Percentiles rank a stretch among this genome's conserved stretches.
Evolutionary conservation across 2,888 invertebrate genomes (phyloP).

Genomic region (Cerastoderma edule): DNA sequence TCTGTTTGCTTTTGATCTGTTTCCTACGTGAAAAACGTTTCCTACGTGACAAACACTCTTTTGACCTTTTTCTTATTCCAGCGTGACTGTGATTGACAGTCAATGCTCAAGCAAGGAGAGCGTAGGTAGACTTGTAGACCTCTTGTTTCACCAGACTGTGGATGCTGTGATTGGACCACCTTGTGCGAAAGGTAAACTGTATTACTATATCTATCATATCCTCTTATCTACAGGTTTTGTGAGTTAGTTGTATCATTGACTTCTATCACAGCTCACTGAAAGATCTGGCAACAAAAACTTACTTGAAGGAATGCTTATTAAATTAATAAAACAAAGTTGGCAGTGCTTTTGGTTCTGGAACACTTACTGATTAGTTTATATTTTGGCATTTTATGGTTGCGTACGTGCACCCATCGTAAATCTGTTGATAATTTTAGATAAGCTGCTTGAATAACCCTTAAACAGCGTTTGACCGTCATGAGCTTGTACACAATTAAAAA

Average conservation of each 20-base stretch:
- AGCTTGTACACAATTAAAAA: too few species aligned
- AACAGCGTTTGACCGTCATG: too few species aligned
- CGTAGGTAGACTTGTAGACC: slow-evolving; percentile 68
- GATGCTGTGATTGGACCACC: slow-evolving; percentile 77
- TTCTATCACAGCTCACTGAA: too few species aligned
- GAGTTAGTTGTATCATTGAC: too few species aligned
- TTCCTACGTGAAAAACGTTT: too few species aligned
- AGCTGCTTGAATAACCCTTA: too few species aligned
- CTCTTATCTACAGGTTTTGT: background rate
- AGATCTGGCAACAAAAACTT: too few species aligned
- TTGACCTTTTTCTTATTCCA: slow-evolving; percentile 51
- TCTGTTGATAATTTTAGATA: too few species aligned
- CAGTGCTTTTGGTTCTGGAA: background rate
- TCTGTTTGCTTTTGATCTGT: too few species aligned
- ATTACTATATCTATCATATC: background rate
- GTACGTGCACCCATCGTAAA: too few species aligned
- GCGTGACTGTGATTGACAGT: slow-evolving; percentile 71
- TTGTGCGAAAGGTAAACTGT: slow-evolving; percentile 69
- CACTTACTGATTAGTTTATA: background rate
- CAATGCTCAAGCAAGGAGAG: slow-evolving; percentile 71
- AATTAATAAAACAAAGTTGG: background rate
- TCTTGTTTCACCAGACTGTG: slow-evolving; percentile 54
- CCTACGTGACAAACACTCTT: too few species aligned
- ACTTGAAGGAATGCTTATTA: background rate
- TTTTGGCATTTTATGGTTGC: too few species aligned